Conservation (phyloP, 2,113 vertebrate genomes). For the Entomyzon cyanotis region DNA sequence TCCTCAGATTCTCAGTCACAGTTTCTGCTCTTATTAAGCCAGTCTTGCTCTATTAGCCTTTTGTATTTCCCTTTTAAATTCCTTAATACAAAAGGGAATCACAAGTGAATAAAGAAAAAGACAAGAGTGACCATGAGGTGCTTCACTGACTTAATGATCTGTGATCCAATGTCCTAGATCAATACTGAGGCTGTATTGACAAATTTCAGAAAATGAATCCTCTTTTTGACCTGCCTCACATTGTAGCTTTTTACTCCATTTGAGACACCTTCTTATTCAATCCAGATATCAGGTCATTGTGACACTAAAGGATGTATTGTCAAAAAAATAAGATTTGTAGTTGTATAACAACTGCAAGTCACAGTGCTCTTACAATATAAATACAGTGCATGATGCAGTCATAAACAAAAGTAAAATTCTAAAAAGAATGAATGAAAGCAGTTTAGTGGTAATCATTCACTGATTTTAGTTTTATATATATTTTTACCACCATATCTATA, state of each 20-base stretch:
- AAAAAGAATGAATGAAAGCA: background rate
- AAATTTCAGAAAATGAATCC: background rate
- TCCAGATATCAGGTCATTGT: background rate
- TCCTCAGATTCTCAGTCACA: background rate
- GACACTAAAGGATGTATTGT: background rate
- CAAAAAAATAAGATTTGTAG: background rate
- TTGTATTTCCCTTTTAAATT: background rate
- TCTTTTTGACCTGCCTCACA: background rate
- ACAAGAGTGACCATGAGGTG: background rate
- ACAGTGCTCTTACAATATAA: background rate
- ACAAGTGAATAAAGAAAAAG: background rate
- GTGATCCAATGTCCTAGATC: background rate
- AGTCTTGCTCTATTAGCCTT: background rate
- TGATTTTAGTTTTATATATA: background rate
- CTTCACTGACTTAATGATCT: background rate
- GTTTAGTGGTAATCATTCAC: background rate
- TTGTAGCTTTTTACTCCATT: background rate
- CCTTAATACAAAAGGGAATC: background rate
- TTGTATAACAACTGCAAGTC: background rate
- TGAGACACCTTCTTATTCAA: background rate
- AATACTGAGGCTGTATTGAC: background rate
- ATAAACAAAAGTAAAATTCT: background rate
- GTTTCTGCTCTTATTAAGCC: background rate
- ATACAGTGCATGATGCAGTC: background rate
- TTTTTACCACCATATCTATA: background rate